Evolutionary conservation across 2,797 vertebrate species (phyloP).

Genomic region (Nothura maculosa): DNA sequence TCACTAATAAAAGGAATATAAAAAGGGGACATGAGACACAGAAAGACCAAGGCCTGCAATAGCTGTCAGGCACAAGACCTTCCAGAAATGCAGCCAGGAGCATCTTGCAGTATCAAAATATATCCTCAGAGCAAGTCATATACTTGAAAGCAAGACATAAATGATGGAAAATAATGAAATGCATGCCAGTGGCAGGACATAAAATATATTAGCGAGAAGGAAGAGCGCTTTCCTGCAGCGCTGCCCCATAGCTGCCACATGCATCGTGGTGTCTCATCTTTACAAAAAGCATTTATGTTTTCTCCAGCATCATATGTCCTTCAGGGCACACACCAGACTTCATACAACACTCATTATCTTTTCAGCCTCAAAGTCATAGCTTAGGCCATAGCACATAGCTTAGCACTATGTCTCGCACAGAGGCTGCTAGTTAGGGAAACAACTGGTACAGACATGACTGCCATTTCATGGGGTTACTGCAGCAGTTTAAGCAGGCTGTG

Average conservation of each 20-base stretch:
- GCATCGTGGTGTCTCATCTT: background rate
- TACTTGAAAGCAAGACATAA: background rate
- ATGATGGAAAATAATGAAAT: background rate
- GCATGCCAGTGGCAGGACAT: accelerated
- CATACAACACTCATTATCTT: background rate
- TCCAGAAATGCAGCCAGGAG: background rate
- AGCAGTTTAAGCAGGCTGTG: too few species aligned
- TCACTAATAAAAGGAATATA: background rate
- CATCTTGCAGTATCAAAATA: background rate
- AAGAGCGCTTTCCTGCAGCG: background rate
- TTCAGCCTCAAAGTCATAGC: background rate
- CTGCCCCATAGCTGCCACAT: background rate
- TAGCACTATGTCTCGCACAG: too few species aligned
- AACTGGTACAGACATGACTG: too few species aligned
- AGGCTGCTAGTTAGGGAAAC: too few species aligned
- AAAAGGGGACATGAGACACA: accelerated
- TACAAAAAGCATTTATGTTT: background rate
- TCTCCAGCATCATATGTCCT: background rate
- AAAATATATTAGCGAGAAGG: background rate
- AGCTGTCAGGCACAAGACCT: background rate
- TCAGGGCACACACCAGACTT: background rate
- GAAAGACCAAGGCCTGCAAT: background rate
- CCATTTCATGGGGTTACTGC: too few species aligned
- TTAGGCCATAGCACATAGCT: background rate
- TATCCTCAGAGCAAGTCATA: background rate